Base-by-base conservation (phyloP, 2,113 vertebrate species). In the Forbesichthys agassizii region DNA sequence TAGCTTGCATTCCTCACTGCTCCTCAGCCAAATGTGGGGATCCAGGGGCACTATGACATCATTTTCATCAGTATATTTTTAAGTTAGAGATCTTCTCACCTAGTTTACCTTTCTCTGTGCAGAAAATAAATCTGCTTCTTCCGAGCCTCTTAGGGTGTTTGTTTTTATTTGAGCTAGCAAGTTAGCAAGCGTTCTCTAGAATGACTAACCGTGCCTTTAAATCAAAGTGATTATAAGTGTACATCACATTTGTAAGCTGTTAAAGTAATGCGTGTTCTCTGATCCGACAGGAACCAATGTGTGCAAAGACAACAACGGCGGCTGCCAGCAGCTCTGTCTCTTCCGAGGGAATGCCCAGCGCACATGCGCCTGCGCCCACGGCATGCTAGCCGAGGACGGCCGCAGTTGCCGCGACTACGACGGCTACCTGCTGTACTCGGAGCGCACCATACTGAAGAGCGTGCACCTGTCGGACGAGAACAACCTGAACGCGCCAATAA, bases 381-480 rank as follows among this genome's bases (percentile, higher is more conserved):
- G 96, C 33, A 96, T 95, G 95, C 91, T 99, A 70, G 91, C 95
- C 0, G 95, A 96, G 55, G 96, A 99, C 0, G 87, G 95, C 0
- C 42, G 91, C 0, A 84, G 90, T 11, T 99, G 98, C 88, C 94
- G 95, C 0, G 96, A 98, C 91, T 99, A 99, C 0, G 95, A 97
- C 0, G 97, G 96, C 14, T 99, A 98, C 91, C 92, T 99, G 78
- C 95, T 99, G 5, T 99, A 99, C 83, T 99, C 96, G 0, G 98
- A 99, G 77, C 94, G 97, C 33, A 99, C 96, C 70, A 99, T 98
- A 79, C 94, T 99, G 33, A 99, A 99, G 89, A 99, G 98, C 51
- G 94, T 98, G 73, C 98, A 99, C 91, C 90, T 99, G 20, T 99
- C 96, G 0, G 97, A 99, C 0, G 97, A 98, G 77, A 95, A 94